A percentile compares a stretch with the other conserved stretches of the same genome.
phyloP scores from a whole-genome alignment of 2,113 vertebrate species.

The Gobius niger region DNA sequence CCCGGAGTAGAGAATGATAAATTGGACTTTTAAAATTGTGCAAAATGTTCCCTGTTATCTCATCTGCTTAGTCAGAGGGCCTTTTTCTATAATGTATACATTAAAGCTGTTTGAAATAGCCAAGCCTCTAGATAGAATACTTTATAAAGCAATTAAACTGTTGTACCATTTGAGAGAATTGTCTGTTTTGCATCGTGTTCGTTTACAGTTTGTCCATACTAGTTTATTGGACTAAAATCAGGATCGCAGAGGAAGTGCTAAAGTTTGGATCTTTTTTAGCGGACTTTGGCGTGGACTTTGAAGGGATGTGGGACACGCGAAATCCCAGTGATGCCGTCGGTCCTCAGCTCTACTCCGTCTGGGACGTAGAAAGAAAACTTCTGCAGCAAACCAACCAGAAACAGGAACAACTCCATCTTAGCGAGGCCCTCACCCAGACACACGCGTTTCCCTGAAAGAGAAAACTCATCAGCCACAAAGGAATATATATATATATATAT shows the following conservation, averaged over 20 bases:
- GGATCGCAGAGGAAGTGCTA: not conserved
- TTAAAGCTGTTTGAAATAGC: too few species aligned
- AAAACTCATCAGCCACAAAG: not conserved
- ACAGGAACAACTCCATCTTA: slow-evolving; percentile 81
- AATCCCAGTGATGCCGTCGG: slow-evolving; percentile 42
- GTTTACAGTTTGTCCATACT: not conserved
- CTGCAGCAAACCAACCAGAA: slow-evolving; percentile 79
- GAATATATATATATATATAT: too few species aligned
- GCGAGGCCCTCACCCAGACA: slow-evolving; percentile 83
- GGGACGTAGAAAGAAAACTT: slow-evolving; percentile 76
- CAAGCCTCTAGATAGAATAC: too few species aligned
- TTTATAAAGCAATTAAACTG: too few species aligned
- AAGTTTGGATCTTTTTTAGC: slow-evolving; percentile 20
- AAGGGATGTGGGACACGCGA: slow-evolving; percentile 56
- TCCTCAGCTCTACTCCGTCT: slow-evolving; percentile 35
- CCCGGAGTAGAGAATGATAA: too few species aligned
- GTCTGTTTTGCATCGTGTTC: not conserved
- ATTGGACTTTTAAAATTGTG: too few species aligned
- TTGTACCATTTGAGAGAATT: not conserved
- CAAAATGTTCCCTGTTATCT: too few species aligned
- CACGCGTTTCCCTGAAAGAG: slow-evolving; percentile 72
- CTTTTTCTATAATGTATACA: too few species aligned
- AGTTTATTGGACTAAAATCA: not conserved
- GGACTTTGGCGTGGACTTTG: slow-evolving; percentile 59
- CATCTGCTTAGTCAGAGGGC: too few species aligned